Conservation (phyloP, 2,797 vertebrate genomes). For the Oreochromis grahami region DNA sequence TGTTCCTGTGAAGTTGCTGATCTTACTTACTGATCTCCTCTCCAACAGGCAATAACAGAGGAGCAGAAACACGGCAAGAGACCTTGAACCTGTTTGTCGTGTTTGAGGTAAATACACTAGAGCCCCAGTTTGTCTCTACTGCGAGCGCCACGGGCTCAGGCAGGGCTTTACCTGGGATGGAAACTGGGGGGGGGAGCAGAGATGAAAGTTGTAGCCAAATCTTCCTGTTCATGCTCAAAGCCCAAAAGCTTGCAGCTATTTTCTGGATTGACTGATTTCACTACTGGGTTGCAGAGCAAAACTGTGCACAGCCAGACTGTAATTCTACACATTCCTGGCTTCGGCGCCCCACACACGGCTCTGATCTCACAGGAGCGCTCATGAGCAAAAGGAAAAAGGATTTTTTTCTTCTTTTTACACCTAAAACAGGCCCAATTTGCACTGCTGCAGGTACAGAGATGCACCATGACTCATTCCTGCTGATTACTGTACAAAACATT, state of each 20-base stretch:
- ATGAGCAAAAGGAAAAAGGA: neutral
- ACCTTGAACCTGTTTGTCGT: neutral
- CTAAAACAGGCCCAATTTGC: neutral
- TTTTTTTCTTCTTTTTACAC: neutral
- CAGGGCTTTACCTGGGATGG: slow-evolving; percentile 19
- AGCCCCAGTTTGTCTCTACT: neutral
- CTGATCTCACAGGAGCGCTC: slow-evolving; percentile 18
- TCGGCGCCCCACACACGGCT: slow-evolving; percentile 8
- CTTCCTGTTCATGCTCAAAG: slow-evolving; percentile 17
- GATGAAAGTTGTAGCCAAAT: slow-evolving; percentile 26
- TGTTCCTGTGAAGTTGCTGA: slow-evolving; percentile 1
- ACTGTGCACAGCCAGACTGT: slow-evolving; percentile 25
- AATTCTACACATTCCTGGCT: slow-evolving; percentile 30
- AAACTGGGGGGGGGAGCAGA: neutral
- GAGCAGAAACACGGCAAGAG: neutral
- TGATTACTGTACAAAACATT: slow-evolving; percentile 18
- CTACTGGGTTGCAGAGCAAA: slow-evolving; percentile 33
- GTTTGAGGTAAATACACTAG: neutral
- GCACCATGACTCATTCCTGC: slow-evolving; percentile 7
- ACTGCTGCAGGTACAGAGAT: slow-evolving; percentile 4
- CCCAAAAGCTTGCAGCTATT: slow-evolving; percentile 39
- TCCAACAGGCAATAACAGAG: neutral
- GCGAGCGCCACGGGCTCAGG: neutral
- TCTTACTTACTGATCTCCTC: neutral
- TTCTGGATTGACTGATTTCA: slow-evolving; percentile 48